These are phyloP conservation scores for Spinus pinus DNA, from an alignment of 2,797 vertebrate genomes.

Conservation along the genomic window DNA sequence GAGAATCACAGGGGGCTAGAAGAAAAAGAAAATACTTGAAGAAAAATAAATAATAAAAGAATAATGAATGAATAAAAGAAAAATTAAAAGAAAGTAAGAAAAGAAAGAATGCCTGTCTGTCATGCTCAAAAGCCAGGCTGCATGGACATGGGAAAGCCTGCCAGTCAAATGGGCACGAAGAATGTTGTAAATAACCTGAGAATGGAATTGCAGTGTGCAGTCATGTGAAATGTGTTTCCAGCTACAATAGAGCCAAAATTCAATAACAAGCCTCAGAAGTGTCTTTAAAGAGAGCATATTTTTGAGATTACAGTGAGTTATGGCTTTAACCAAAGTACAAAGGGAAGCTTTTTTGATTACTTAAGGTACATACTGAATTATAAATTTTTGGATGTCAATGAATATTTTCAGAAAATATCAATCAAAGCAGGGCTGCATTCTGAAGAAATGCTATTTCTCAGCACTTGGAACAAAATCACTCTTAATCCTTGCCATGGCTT, in stretches of 20 bases:
- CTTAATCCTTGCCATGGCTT: background rate
- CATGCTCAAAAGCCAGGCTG: background rate
- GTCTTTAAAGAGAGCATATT: background rate
- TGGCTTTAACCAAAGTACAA: background rate
- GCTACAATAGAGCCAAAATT: background rate
- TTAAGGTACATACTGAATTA: background rate
- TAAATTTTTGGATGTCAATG: background rate
- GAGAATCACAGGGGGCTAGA: background rate
- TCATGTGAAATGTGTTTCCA: background rate
- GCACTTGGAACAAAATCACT: background rate
- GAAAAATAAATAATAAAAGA: background rate
- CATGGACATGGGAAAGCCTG: background rate
- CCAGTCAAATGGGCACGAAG: background rate
- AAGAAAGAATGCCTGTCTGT: background rate
- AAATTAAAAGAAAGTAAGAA: background rate
- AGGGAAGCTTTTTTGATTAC: background rate
- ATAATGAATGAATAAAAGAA: too few species aligned
- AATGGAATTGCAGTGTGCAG: background rate
- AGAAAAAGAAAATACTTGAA: background rate
- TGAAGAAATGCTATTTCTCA: background rate
- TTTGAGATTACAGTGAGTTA: background rate
- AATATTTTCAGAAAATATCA: constrained; percentile 6
- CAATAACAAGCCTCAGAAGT: background rate
- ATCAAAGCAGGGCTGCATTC: background rate
- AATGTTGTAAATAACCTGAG: background rate